Evolutionary conservation across 35 echinoderm and acorn worm genomes (phyloP).

Genomic region (Patiria miniata): DNA sequence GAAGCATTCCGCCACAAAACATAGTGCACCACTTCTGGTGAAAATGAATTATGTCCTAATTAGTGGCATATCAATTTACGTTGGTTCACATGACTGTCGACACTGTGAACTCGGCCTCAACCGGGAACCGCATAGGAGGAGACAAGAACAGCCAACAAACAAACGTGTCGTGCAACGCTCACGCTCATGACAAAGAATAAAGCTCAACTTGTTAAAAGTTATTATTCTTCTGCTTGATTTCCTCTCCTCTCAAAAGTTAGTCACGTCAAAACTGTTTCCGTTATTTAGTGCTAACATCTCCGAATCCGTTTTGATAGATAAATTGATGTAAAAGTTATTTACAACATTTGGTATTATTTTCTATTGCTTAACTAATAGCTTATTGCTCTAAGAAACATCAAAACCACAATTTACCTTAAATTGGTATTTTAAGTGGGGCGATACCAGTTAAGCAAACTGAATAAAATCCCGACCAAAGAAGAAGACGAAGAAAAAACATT

Average conservation of each 20-base stretch:
- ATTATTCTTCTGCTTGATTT: no score
- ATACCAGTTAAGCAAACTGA: background rate
- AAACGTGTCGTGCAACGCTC: no score
- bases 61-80: background rate
- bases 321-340: background rate
- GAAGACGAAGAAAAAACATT: background rate
- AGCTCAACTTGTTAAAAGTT: no score
- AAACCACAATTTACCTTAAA: background rate
- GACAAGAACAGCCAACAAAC: no score
- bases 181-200: no score
- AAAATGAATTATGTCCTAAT: conserved; percentile 20
- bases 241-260: no score
- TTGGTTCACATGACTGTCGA: no score
- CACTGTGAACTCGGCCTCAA: no score
- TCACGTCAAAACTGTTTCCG: no score
- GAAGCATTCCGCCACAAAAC: background rate
- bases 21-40: background rate
- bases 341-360: background rate
- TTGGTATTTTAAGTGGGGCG: conserved; percentile 25
- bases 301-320: background rate
- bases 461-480: background rate
- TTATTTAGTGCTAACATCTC: background rate
- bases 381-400: background rate
- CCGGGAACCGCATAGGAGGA: no score
- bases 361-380: background rate